Evolutionary conservation across 2,797 vertebrate species (phyloP).

Genomic region (Lithobates sylvaticus): DNA sequence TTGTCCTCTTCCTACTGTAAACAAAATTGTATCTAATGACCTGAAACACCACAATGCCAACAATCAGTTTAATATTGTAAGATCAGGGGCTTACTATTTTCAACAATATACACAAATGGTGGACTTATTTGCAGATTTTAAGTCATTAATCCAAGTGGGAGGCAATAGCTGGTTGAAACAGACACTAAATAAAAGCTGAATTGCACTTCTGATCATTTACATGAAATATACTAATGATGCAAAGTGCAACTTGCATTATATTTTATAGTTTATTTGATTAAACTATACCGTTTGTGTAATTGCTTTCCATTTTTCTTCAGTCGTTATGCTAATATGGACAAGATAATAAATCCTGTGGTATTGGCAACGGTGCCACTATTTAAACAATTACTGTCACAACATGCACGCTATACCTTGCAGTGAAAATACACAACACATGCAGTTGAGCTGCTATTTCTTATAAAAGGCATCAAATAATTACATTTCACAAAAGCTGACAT

Average conservation of each 20-base stretch:
- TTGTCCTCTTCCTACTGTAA: not conserved
- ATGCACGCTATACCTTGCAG: slow-evolving; percentile 45
- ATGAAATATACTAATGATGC: slow-evolving; percentile 42
- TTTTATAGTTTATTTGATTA: slow-evolving; percentile 51
- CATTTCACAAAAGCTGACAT: slow-evolving; percentile 85
- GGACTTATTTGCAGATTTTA: not conserved
- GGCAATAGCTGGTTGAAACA: slow-evolving; percentile 15
- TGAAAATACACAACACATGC: slow-evolving; percentile 62
- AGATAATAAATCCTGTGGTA: slow-evolving; percentile 50
- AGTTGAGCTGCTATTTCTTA: slow-evolving; percentile 67
- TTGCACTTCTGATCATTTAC: slow-evolving; percentile 8
- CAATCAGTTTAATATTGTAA: not conserved
- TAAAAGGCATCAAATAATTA: slow-evolving; percentile 66
- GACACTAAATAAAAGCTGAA: slow-evolving; percentile 50
- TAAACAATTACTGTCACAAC: slow-evolving; percentile 51
- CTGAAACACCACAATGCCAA: not conserved
- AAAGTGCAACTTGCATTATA: slow-evolving; percentile 34
- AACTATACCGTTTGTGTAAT: slow-evolving; percentile 50
- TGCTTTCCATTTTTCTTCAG: slow-evolving; percentile 47
- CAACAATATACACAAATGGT: not conserved
- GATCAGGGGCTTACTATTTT: not conserved
- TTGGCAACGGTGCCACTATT: slow-evolving; percentile 45
- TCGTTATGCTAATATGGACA: slow-evolving; percentile 48
- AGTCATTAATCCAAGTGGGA: not conserved
- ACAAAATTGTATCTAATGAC: not conserved